phyloP scores from a whole-genome alignment of 2,113 vertebrate species.

The Rana temporaria region DNA sequence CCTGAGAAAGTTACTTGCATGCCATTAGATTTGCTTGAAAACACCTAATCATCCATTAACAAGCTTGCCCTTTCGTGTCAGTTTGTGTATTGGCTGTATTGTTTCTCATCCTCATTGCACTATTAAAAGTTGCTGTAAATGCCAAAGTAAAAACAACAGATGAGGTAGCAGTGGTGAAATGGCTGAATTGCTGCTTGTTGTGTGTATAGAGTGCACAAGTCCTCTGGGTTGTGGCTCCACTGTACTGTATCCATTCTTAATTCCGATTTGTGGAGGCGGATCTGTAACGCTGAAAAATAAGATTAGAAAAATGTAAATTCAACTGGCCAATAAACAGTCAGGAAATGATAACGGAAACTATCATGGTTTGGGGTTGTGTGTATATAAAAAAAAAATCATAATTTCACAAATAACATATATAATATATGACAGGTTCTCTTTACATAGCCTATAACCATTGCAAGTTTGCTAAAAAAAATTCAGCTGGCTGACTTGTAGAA shows the following conservation, averaged over 20 bases:
- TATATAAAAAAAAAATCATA: too few species aligned
- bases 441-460: too few species aligned
- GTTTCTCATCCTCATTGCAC: constrained; percentile 34
- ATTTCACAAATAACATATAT: too few species aligned
- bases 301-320: too few species aligned
- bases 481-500: too few species aligned
- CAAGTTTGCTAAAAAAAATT: too few species aligned
- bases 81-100: neutral
- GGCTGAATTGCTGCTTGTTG: constrained; percentile 58
- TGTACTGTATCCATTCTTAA: constrained; percentile 80
- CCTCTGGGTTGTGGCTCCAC: constrained; percentile 67
- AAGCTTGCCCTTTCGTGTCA: neutral
- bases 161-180: constrained; percentile 55
- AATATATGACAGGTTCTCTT: too few species aligned
- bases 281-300: constrained; percentile 69
- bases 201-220: constrained; percentile 56
- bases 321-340: too few species aligned
- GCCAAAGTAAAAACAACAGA: constrained; percentile 60
- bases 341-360: too few species aligned
- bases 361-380: too few species aligned
- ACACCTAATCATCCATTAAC: constrained; percentile 14
- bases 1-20: neutral
- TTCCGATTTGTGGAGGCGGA: constrained; percentile 72
- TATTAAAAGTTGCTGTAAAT: constrained; percentile 59
- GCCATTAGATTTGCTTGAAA: constrained; percentile 25